A percentile compares a stretch with the other conserved stretches of the same genome.
Evolutionary conservation across 2,113 vertebrate genomes (phyloP).

Genomic region (Miniopterus natalensis): DNA sequence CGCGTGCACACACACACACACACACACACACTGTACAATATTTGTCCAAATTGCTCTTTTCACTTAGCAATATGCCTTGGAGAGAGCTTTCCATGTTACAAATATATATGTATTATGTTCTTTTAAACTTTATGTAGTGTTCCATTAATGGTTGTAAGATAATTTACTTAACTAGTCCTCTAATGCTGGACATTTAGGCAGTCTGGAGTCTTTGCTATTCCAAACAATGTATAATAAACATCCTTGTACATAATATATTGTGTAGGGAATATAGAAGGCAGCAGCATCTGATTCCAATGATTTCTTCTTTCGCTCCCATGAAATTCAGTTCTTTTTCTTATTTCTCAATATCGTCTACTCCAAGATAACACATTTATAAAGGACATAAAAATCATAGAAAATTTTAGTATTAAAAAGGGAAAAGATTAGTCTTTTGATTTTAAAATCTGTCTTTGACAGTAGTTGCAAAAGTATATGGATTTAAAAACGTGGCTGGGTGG

Average conservation of each 20-base stretch:
- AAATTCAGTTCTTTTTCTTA: constrained; percentile 16
- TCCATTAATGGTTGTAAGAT: background rate
- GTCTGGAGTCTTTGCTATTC: constrained; percentile 36
- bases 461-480: background rate
- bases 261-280: constrained; percentile 11
- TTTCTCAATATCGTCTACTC: constrained; percentile 2
- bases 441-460: constrained; percentile 17
- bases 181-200: background rate
- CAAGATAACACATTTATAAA: constrained; percentile 32
- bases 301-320: constrained; percentile 6
- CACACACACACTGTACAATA: background rate
- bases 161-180: constrained; percentile 3
- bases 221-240: constrained; percentile 31
- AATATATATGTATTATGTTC: background rate
- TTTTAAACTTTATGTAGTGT: background rate
- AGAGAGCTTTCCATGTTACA: background rate
- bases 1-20: background rate
- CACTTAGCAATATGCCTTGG: background rate
- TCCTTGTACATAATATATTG: background rate
- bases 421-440: background rate
- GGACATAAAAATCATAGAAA: constrained; percentile 35
- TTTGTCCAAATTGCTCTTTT: constrained; percentile 18
- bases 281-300: constrained; percentile 2
- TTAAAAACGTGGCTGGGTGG: background rate
- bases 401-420: constrained; percentile 36